Base-by-base conservation (phyloP, 2,888 invertebrate genomes). In the Bruchidius siliquastri region DNA sequence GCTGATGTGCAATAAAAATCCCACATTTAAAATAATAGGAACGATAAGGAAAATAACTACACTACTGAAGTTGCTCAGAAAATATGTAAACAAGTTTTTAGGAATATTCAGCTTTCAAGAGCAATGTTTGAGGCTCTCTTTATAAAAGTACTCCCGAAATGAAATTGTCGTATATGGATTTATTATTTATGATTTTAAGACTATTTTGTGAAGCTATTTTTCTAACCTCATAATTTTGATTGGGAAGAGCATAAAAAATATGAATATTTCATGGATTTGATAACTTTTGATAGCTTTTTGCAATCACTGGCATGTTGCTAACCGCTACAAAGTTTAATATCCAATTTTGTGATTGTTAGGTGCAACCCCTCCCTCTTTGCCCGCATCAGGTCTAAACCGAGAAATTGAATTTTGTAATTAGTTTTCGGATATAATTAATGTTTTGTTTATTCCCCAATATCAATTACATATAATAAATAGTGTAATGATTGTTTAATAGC, bases 311-410 rank as follows among this genome's bases (percentile, higher is more conserved):
- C 18, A 49, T 49, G 1, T 49, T 49, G 13, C 49, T 49, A 49
- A 8, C 49, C 49, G 72, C 68, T n/a, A 10, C 21, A n/a, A 68
- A 68, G n/a, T 68, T 22, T 68, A 68, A 68, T 68, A 68, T 68
- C 20, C 6, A 68, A 68, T 21, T 68, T 68, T 49, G 13, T 13
- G 49, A 49, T 49, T 13, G 49, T 49, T 49, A 69, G 22, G 69
- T 10, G n/a, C n/a, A 20, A 10, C 69, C 69, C 69, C 69, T 13
- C 69, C 30, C 49, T 49, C 18, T 13, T 26, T 26, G 26, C 26
- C 26, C 26, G 26, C 49, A 49, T 49, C 49, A 18, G 49, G 0
- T 49, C 49, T 49, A 49, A 49, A 49, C 49, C 49, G 49, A 49
- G 49, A 49, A 49, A 49, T 49, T 49, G 49, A 49, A 49, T 49